Base-by-base conservation (phyloP, 2,113 vertebrate species). In the Recurvirostra avosetta region DNA sequence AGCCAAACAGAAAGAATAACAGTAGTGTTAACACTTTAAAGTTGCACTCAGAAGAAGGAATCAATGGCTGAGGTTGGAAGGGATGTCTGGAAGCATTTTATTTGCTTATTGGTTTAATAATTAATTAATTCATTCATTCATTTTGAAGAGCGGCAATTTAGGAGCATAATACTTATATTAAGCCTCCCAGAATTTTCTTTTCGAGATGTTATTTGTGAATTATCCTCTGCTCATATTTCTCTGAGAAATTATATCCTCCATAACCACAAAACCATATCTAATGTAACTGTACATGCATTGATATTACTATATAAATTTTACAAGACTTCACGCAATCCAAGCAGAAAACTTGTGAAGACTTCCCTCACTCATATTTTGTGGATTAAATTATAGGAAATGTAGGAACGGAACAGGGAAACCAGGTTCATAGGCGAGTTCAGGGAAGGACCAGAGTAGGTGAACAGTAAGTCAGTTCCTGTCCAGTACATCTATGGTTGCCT, bases 391-490 rank as follows among this genome's bases (percentile, higher is more conserved):
- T 5, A 62, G 7, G 3, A 85, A 70, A 43, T 22, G 12, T 4
- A 52, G 11, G 34, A 77, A 56, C 2, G 43, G 27, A 38, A 29
- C 7, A 40, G 2, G 10, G 2, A 49, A 76, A 66, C 8, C 1
- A 11, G 29, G 8, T 71, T 13, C 3, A 56, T 21, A 32, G 4
- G 1, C 70, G 27, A 77, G 15, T 26, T 58, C 18, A 62, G 15
- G 3, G 19, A 53, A 81, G 15, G 12, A 43, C 4, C 4, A 65
- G 15, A 23, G 18, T n/a, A 56, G 15, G 6, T 50, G 15, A 91
- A 11, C 5, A 22, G 2, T 6, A 32, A 3, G 7, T 63, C 8
- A 0, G 3, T 55, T 65, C 12, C 7, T 53, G 12, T 43, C 34
- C 19, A 34, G 6, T 47, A 34, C 8, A 16, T 27, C 13, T 56